Conservation (phyloP, 2,888 invertebrate species). For the Drosophila paracracens region DNA sequence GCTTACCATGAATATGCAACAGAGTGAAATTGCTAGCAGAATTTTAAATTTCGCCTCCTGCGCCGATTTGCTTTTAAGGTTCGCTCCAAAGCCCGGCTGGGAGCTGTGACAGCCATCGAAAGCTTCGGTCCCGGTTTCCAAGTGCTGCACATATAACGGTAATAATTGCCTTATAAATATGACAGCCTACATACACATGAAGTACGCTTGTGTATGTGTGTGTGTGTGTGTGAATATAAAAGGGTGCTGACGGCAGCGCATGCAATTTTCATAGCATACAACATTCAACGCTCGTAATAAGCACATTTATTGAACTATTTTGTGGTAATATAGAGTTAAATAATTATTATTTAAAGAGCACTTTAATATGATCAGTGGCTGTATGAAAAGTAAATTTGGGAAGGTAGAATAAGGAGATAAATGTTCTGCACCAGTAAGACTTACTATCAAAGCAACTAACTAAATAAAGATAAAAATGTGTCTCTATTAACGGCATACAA, state of each 20-base stretch:
- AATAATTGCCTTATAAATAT: conserved; percentile 65
- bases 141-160: conserved; percentile 52
- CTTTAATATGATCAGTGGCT: neutral
- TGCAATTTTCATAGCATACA: conserved; percentile 49
- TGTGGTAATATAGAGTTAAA: conserved; percentile 18
- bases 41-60: conserved; percentile 88
- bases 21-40: conserved; percentile 88
- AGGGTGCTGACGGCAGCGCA: conserved; percentile 30
- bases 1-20: conserved; percentile 90
- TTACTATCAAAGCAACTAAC: neutral
- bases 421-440: neutral
- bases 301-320: conserved; percentile 46
- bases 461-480: neutral
- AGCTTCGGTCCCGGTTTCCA: conserved; percentile 38
- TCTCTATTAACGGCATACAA: neutral
- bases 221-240: conserved; percentile 51
- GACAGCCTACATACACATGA: conserved; percentile 18
- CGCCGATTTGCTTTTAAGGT: conserved; percentile 77
- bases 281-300: conserved; percentile 15
- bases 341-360: neutral
- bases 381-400: neutral
- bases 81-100: conserved; percentile 80
- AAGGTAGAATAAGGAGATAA: neutral
- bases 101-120: conserved; percentile 67
- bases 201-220: conserved; percentile 2